Percentiles rank a stretch among this genome's conserved stretches.
These are phyloP conservation scores for Erannis defoliaria DNA, from an alignment of 2,888 invertebrate genomes.

Conservation along the genomic window DNA sequence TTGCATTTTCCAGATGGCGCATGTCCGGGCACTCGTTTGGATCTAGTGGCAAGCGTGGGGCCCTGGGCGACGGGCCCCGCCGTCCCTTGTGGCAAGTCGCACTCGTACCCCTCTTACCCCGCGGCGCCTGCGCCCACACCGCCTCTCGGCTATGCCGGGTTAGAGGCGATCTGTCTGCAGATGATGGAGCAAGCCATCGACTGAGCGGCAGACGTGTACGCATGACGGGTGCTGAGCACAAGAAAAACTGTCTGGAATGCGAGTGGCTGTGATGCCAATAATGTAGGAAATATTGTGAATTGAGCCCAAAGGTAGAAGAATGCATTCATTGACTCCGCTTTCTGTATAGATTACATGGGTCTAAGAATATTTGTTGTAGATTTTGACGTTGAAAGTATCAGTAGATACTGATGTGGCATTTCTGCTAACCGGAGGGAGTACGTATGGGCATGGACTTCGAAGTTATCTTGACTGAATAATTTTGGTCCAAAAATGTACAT, in stretches of 20 bases:
- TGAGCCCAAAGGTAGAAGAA: not conserved
- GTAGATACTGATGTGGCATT: not conserved
- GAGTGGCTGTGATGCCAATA: not conserved
- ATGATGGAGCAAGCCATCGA: constrained; percentile 97
- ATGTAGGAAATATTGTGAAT: not conserved
- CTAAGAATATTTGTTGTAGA: not conserved
- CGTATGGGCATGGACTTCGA: not conserved
- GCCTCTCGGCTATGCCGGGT: constrained; percentile 89
- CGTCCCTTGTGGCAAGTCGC: constrained; percentile 67
- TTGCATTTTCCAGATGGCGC: constrained; percentile 60
- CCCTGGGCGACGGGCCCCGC: constrained; percentile 43
- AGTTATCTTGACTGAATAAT: not conserved
- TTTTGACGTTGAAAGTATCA: not conserved
- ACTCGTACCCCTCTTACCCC: constrained; percentile 73
- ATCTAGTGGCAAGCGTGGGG: constrained; percentile 48
- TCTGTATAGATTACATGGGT: too few relatives aligned
- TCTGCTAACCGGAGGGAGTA: not conserved
- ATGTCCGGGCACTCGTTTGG: constrained; percentile 45
- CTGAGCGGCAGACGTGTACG: constrained; percentile 56
- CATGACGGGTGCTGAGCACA: not conserved
- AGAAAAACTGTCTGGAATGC: not conserved
- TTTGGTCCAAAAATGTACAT: constrained; percentile 1
- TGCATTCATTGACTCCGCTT: not conserved
- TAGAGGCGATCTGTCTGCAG: constrained; percentile 96
- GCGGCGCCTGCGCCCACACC: constrained; percentile 36